Conservation (phyloP, 2,113 vertebrate species). For the Heloderma charlesbogerti region DNA sequence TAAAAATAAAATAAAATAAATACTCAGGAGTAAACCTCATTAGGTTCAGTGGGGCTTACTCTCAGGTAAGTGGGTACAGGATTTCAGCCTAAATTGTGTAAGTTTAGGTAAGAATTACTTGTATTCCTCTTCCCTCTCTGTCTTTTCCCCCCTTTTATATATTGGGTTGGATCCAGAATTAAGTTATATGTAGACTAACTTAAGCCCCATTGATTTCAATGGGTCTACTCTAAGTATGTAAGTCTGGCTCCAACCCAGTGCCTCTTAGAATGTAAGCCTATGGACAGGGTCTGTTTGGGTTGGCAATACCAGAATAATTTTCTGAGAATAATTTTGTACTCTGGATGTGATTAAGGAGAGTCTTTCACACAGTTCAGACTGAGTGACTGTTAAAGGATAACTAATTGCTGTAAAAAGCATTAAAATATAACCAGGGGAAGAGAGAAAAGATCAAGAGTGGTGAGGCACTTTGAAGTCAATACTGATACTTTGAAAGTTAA, state of each 20-base stretch:
- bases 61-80: neutral
- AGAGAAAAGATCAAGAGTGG: neutral
- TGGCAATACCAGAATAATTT: neutral
- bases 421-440: constrained; percentile 28
- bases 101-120: neutral
- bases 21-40: no score
- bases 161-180: neutral
- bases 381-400: constrained; percentile 22
- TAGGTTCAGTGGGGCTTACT: neutral
- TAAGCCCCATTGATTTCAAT: neutral
- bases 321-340: neutral
- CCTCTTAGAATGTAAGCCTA: neutral
- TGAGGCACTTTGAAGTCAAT: neutral
- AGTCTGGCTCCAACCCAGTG: neutral
- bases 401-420: constrained; percentile 23
- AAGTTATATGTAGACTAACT: neutral
- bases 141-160: neutral
- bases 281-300: neutral
- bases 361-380: constrained; percentile 4
- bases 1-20: no score
- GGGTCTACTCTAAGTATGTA: neutral
- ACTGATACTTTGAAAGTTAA: neutral
- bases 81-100: neutral
- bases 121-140: no score
- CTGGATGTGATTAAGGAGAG: neutral